Evolutionary conservation across 1,140 invertebrate species (phyloP).

Genomic region (Dermatophagoides farinae): DNA sequence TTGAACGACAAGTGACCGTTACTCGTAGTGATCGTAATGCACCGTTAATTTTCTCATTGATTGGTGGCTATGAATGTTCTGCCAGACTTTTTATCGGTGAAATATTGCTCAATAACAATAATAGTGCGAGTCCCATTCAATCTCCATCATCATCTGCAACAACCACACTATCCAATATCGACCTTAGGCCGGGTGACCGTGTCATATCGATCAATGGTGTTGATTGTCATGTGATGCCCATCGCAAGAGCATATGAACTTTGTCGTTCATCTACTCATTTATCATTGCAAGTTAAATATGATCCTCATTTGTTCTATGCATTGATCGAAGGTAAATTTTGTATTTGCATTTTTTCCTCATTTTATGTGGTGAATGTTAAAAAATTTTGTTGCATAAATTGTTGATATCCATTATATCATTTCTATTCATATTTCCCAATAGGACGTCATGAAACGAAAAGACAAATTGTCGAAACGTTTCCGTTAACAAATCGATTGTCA

Average conservation of each 20-base stretch:
- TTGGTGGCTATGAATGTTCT: conserved; percentile 69
- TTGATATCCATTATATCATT: no score
- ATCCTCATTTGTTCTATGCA: conserved; percentile 26
- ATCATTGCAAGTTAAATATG: conserved; percentile 92
- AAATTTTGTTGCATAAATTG: neutral
- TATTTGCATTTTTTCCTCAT: neutral
- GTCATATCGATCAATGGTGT: conserved; percentile 92
- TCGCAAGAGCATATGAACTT: conserved; percentile 73
- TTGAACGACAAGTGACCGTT: conserved; percentile 68
- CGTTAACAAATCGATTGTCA: neutral
- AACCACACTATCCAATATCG: neutral
- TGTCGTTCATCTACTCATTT: conserved; percentile 80
- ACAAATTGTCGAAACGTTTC: conserved; percentile 8
- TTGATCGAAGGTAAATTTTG: conserved; percentile 6
- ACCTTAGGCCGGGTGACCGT: conserved; percentile 84
- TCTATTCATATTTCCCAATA: neutral
- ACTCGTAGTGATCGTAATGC: conserved; percentile 70
- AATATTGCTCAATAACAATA: neutral
- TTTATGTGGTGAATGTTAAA: neutral
- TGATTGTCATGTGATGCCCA: conserved; percentile 75
- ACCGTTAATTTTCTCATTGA: conserved; percentile 70
- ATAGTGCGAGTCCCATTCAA: neutral
- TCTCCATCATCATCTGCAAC: neutral
- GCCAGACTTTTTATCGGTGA: conserved; percentile 69
- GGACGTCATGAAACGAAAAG: conserved; percentile 1